Evolutionary conservation across 1,140 invertebrate genomes (phyloP), one percentile per base, ranked within the genome.

Genomic region (Dreissena rostriformis): DNA sequence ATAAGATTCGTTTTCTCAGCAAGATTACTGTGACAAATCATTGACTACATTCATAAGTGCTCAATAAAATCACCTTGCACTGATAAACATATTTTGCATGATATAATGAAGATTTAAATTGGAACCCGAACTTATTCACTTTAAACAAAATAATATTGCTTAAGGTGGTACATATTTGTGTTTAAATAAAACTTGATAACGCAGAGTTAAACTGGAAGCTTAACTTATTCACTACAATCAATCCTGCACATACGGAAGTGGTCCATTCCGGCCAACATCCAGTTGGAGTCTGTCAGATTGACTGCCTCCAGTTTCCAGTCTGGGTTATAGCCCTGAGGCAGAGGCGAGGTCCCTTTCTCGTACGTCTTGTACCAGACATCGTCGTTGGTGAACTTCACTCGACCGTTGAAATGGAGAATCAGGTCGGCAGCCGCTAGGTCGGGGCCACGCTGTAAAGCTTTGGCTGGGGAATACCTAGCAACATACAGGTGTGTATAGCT

Each of bases 281-380:
- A 52, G 11, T 68, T 11, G 17, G 68, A n/a, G 57, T 53, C 55
- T 29, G 77, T 28, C 5, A 39, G 63, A 79, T 79, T 66, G 12
- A 79, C 55, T 0, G n/a, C 77, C 51, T 79, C 66, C 7, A 67
- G 63, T 39, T 12, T 6, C 11, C 17, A 55, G 6, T 28, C 28
- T 19, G 51, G 49, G 5, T 22, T 10, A 1, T 55, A 55, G 14
- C n/a, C 2, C 68, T 17, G 53, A 28, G 77, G 52, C 29, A 79
- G 26, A 26, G 77, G 77, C 28, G 17, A 70, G 14, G n/a, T 8
- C 4, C 67, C 66, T 51, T 39, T 24, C 24, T 79, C 66, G 53
- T 29, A 67, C 17, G 15, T 70, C 12, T 52, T 22, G 24, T 79
- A 71, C 77, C 77, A 79, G 12, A 61, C 57, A 29, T 79, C 67